Base-by-base conservation (phyloP, 2,797 vertebrate genomes). In the Psittacula echo region DNA sequence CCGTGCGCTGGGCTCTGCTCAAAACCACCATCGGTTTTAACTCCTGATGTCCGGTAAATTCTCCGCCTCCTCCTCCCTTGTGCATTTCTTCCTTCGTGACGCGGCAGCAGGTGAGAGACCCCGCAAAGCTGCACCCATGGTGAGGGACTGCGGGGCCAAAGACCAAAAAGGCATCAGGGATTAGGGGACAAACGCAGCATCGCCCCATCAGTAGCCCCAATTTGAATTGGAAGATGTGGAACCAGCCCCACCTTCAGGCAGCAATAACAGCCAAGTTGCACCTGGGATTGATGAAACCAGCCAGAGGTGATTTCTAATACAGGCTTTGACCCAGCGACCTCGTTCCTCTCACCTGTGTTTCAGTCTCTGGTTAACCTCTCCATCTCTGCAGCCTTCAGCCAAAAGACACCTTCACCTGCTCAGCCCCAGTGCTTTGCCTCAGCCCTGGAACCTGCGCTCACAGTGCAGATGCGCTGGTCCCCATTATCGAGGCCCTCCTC, bases 31-130 rank as follows among this genome's bases (percentile, higher is more conserved):
- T 1, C 47, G 0, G 15, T 20, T 37, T 18, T 32, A 5, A 5
- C 29, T 21, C 41, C 9, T 1, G 0, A 0, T 2, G 4, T 0
- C 41, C 5, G 7, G 2, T 0, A 0, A 0, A 1, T 13, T 45
- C 45, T 54, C 42, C 34, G 47, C 9, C 2, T 6, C 19, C 4
- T 21, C 3, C 2, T n/a, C 27, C 12, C 60, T 6, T 7, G 22
- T 0, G 16, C 1, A 0, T 26, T 45, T 18, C 50, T 58, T 39
- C 12, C 39, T 5, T 50, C 7, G 0, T 5, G 62, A 10, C 2
- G 6, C 11, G 6, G 44, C 68, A 37, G 70, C 54, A 7, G 9
- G 39, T 5, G 8, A 29, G 53, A 10, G 13, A 11, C 2, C 18
- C 37, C 11, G 1, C 54, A 23, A 23, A 58, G 13, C 32, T 58